A percentile compares a stretch with the other conserved stretches of the same genome.
Conservation (phyloP, 2,113 vertebrate species). For the Sceloporus tristichus region DNA sequence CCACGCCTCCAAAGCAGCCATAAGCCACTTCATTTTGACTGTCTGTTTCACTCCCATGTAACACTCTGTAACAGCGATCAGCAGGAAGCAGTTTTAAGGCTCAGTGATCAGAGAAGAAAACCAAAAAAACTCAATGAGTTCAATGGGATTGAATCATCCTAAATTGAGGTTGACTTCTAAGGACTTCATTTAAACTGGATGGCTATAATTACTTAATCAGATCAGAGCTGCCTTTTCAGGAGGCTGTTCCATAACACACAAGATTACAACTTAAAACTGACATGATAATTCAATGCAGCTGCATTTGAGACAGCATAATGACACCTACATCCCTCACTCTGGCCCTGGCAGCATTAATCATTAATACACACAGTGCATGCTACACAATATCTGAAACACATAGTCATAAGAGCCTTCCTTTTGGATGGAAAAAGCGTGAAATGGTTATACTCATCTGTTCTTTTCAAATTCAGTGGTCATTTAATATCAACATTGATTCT, state of each 20-base stretch:
- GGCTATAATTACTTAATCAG: slow-evolving; percentile 68
- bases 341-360: slow-evolving; percentile 53
- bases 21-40: too few species aligned
- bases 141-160: not conserved
- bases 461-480: slow-evolving; percentile 36
- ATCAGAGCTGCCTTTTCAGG: slow-evolving; percentile 65
- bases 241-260: slow-evolving; percentile 56
- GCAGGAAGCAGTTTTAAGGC: not conserved
- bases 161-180: not conserved
- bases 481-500: slow-evolving; percentile 4
- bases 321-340: slow-evolving; percentile 56
- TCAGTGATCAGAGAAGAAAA: not conserved
- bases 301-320: slow-evolving; percentile 58
- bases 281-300: slow-evolving; percentile 60
- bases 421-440: slow-evolving; percentile 37
- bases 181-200: not conserved
- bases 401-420: slow-evolving; percentile 47
- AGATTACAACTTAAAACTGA: slow-evolving; percentile 55
- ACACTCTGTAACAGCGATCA: not conserved
- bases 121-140: not conserved
- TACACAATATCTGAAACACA: slow-evolving; percentile 58
- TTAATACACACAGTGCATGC: slow-evolving; percentile 41
- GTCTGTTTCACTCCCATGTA: too few species aligned
- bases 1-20: too few species aligned
- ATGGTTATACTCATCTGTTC: not conserved